These are phyloP conservation scores for Phragmatobia fuliginosa DNA, from an alignment of 2,888 invertebrate genomes.

Conservation along the genomic window DNA sequence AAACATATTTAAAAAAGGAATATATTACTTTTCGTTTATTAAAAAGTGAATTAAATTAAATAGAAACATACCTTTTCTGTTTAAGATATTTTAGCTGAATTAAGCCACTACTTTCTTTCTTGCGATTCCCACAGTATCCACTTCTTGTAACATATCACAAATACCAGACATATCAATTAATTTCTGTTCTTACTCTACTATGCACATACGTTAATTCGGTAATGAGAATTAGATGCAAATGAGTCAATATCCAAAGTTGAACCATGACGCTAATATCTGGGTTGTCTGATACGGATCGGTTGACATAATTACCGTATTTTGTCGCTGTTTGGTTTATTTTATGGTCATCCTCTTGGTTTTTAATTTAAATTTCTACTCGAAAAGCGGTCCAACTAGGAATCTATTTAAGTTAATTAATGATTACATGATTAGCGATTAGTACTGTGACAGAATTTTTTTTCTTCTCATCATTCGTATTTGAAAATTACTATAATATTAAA, in stretches of 20 bases:
- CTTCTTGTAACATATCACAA: background rate
- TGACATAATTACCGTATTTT: background rate
- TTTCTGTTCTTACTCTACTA: conserved; percentile 3
- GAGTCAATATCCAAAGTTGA: conserved; percentile 4
- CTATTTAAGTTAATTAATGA: background rate
- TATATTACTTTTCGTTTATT: background rate
- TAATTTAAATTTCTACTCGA: conserved; percentile 2
- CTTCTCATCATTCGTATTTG: background rate
- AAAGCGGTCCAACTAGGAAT: conserved; percentile 2
- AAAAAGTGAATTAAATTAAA: background rate
- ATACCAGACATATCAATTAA: background rate
- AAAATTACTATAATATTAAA: background rate
- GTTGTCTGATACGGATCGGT: background rate
- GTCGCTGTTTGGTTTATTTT: background rate
- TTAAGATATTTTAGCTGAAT: background rate
- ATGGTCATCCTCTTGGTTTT: background rate
- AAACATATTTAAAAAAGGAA: too few relatives aligned
- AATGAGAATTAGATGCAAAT: conserved; percentile 4
- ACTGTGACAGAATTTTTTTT: background rate
- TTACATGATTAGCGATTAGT: background rate
- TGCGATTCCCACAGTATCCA: background rate
- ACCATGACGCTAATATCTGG: conserved; percentile 8
- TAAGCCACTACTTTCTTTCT: background rate
- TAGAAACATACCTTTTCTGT: background rate
- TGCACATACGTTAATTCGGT: background rate